Percentiles rank a stretch among this genome's conserved stretches.
phyloP scores from a whole-genome alignment of 2,113 vertebrate species.

The Verasper variegatus region DNA sequence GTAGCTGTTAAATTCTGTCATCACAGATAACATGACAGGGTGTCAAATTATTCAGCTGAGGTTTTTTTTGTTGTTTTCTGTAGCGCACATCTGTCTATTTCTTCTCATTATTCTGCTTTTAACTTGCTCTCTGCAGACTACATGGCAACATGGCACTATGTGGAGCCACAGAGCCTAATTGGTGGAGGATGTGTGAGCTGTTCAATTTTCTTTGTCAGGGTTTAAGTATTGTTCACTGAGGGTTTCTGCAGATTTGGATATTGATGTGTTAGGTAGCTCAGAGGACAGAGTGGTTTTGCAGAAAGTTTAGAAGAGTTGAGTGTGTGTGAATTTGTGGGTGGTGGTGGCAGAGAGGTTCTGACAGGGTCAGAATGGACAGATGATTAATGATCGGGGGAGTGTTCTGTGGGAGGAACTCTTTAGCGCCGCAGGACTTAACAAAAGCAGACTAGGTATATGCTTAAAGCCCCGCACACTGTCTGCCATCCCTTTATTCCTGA shows the following conservation, averaged over 20 bases:
- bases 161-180: conserved; percentile 56
- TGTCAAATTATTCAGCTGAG: background rate
- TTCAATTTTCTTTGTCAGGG: conserved; percentile 34
- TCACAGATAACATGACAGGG: background rate
- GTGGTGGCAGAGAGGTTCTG: conserved; percentile 52
- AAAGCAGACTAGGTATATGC: conserved; percentile 64
- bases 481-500: conserved; percentile 59
- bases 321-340: conserved; percentile 14
- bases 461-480: conserved; percentile 54
- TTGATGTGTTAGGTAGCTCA: conserved; percentile 32
- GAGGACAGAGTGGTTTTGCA: conserved; percentile 39
- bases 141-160: background rate
- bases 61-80: background rate
- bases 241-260: conserved; percentile 51
- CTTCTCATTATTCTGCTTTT: background rate
- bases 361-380: conserved; percentile 71
- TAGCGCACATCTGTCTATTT: conserved; percentile 4
- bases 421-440: conserved; percentile 58
- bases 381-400: conserved; percentile 81
- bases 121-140: background rate
- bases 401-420: conserved; percentile 64
- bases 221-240: conserved; percentile 34
- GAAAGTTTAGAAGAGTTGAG: conserved; percentile 28
- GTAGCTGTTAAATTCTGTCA: background rate
- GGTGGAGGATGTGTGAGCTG: conserved; percentile 25